These are phyloP conservation scores for Drosophila robusta DNA, from an alignment of 2,888 invertebrate species.

Conservation along the genomic window DNA sequence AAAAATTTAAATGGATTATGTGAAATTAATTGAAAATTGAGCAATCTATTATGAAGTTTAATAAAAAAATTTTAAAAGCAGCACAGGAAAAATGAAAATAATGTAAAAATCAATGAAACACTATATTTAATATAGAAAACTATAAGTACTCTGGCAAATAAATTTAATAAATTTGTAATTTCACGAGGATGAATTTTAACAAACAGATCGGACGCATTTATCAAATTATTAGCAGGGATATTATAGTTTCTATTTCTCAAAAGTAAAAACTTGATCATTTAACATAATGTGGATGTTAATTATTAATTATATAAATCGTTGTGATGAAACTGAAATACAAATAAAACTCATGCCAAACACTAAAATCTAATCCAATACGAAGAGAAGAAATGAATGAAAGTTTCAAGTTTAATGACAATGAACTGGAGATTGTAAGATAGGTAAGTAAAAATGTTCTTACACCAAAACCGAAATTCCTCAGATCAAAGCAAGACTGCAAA, in stretches of 20 bases:
- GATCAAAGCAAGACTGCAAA: slow-evolving; percentile 88
- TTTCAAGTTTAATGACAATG: not conserved
- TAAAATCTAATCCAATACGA: not conserved
- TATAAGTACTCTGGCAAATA: too few relatives aligned
- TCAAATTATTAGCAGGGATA: too few relatives aligned
- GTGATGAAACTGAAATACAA: not conserved
- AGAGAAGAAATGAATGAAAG: slow-evolving; percentile 6
- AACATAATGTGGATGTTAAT: not conserved
- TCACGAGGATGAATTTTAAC: too few relatives aligned
- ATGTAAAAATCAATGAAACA: too few relatives aligned
- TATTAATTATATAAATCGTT: not conserved
- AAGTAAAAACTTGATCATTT: not conserved
- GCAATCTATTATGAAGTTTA: not conserved
- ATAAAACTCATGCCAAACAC: slow-evolving; percentile 22
- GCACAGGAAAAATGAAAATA: not conserved
- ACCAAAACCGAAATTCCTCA: slow-evolving; percentile 85
- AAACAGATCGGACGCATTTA: too few relatives aligned
- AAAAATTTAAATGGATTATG: slow-evolving; percentile 4
- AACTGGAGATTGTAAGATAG: slow-evolving; percentile 1
- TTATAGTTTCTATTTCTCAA: not conserved
- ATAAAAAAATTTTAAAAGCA: not conserved
- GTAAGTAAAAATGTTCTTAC: slow-evolving; percentile 78
- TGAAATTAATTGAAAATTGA: not conserved
- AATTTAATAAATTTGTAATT: too few relatives aligned
- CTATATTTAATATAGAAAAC: too few relatives aligned